Evolutionary conservation across 2,888 invertebrate genomes (phyloP), one percentile per base, ranked within the genome.

Genomic region (Leucoptera coffeella): DNA sequence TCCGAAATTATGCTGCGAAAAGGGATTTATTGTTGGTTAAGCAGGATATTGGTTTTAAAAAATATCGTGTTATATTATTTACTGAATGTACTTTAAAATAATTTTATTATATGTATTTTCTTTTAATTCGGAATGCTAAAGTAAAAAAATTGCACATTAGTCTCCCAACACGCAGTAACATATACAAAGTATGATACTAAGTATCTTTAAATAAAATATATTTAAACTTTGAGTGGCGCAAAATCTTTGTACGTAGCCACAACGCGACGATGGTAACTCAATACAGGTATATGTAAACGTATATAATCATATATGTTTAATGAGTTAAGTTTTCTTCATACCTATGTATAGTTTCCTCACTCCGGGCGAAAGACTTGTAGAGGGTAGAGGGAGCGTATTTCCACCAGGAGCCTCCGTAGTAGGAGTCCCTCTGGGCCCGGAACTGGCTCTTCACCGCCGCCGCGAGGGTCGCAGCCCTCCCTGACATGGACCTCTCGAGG

Each of bases 261-360:
- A n/a, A n/a, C n/a, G n/a, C n/a, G n/a, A n/a, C n/a, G n/a, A n/a
- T n/a, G n/a, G n/a, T n/a, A n/a, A n/a, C n/a, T n/a, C n/a, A n/a
- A n/a, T n/a, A n/a, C n/a, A n/a, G n/a, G n/a, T n/a, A n/a, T n/a
- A n/a, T n/a, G n/a, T n/a, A n/a, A n/a, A n/a, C n/a, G n/a, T n/a
- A n/a, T n/a, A n/a, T n/a, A n/a, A n/a, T n/a, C n/a, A n/a, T n/a
- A n/a, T n/a, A n/a, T n/a, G n/a, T n/a, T n/a, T n/a, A n/a, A n/a
- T n/a, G 6, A 17, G 9, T 17, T 17, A 5, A 6, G 5, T 22
- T 3, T 10, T 32, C 41, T 4, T 49, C 80, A 74, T 67, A 85
- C 85, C 78, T 77, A 50, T 90, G 88, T 47, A 90, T 84, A 29
- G 75, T 76, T 41, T 88, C 85, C 51, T 91, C 90, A 50, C 84